Percentiles rank a stretch among this genome's conserved stretches.
Evolutionary conservation across 2,797 vertebrate genomes (phyloP).

Genomic region (Thunnus albacares): DNA sequence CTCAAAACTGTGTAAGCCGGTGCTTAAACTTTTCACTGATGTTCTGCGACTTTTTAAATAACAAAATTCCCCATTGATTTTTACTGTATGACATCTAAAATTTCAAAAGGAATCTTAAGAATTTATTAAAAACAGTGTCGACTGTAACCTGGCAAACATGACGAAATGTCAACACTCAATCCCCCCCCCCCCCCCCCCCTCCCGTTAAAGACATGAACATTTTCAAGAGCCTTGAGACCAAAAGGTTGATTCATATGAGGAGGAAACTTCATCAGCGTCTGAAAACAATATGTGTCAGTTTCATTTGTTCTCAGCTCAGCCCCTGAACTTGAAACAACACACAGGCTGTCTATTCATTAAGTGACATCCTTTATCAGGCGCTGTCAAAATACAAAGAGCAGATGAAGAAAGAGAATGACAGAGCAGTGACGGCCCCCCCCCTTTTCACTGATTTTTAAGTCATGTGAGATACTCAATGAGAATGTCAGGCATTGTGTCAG

Average conservation of each 20-base stretch:
- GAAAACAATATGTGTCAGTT: slow-evolving; percentile 69
- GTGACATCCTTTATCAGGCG: slow-evolving; percentile 65
- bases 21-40: slow-evolving; percentile 17
- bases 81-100: neutral
- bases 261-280: slow-evolving; percentile 58
- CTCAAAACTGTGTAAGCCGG: neutral
- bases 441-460: slow-evolving; percentile 42
- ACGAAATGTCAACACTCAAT: slow-evolving; percentile 37
- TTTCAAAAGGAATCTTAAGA: slow-evolving; percentile 43
- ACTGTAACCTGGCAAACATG: slow-evolving; percentile 39
- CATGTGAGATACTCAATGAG: slow-evolving; percentile 37
- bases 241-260: slow-evolving; percentile 31
- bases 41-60: slow-evolving; percentile 24
- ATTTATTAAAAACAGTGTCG: slow-evolving; percentile 47
- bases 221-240: slow-evolving; percentile 19
- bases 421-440: slow-evolving; percentile 53
- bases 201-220: slow-evolving; percentile 11
- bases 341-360: slow-evolving; percentile 54
- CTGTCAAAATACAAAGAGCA: slow-evolving; percentile 71
- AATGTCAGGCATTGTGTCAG: slow-evolving; percentile 54
- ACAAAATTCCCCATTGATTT: slow-evolving; percentile 27
- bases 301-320: slow-evolving; percentile 66
- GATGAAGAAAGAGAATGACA: slow-evolving; percentile 62
- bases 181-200: neutral
- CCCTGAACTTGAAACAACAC: slow-evolving; percentile 62